These are phyloP conservation scores for Gnathonemus longibarbis DNA, from an alignment of 2,113 vertebrate genomes.

Conservation along the genomic window DNA sequence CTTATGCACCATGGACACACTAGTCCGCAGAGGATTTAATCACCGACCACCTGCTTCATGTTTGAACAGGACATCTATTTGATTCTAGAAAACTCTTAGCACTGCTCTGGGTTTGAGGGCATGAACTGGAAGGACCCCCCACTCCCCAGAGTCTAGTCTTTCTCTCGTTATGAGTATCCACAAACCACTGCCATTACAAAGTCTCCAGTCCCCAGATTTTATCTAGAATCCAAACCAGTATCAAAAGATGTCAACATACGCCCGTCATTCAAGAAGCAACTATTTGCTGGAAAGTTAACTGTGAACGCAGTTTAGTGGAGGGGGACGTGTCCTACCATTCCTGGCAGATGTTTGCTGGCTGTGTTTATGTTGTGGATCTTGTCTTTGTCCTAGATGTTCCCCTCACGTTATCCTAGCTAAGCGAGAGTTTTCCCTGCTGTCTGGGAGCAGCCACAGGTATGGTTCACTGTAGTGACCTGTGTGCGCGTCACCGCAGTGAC, in stretches of 20 bases:
- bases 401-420: neutral
- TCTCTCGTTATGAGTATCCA: neutral
- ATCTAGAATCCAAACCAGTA: conserved; percentile 35
- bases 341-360: neutral
- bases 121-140: neutral
- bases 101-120: conserved; percentile 34
- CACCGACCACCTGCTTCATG: conserved; percentile 46
- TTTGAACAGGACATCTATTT: conserved; percentile 37
- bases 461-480: neutral
- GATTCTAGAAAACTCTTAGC: conserved; percentile 24
- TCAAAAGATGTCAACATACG: conserved; percentile 35
- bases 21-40: conserved; percentile 36
- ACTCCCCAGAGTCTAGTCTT: conserved; percentile 2
- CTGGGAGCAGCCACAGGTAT: neutral
- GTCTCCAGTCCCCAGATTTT: conserved; percentile 24
- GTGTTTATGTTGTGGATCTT: neutral
- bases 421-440: neutral
- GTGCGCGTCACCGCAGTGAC: neutral
- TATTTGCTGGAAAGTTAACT: conserved; percentile 6
- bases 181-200: neutral
- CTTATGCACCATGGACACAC: conserved; percentile 12
- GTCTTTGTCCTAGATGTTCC: neutral
- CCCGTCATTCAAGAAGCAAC: conserved; percentile 20
- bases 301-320: conserved; percentile 2
- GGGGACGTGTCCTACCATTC: neutral